Conservation (phyloP, 2,888 invertebrate species). For the Amphipoea oculea region DNA sequence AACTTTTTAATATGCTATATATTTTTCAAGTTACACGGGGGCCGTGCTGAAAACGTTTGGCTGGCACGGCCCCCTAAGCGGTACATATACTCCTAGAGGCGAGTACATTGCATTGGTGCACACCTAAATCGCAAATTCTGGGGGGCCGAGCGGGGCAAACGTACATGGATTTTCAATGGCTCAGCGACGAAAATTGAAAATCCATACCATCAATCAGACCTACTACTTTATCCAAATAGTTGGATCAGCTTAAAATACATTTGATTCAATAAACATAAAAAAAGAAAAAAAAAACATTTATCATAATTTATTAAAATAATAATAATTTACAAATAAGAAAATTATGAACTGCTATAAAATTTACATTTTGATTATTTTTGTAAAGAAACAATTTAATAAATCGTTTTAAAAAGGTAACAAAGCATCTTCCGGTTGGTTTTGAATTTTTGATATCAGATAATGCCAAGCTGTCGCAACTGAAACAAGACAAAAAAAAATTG, state of each 20-base stretch:
- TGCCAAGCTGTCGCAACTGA: constrained; percentile 90
- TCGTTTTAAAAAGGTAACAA: constrained; percentile 43
- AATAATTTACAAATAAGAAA: constrained; percentile 66
- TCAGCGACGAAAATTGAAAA: too few relatives aligned
- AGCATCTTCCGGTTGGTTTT: constrained; percentile 46
- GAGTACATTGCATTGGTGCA: too few relatives aligned
- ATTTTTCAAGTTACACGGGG: too few relatives aligned
- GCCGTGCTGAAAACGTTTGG: too few relatives aligned
- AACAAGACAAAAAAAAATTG: constrained; percentile 74
- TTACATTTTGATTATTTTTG: constrained; percentile 53
- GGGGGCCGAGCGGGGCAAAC: too few relatives aligned
- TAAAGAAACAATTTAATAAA: constrained; percentile 33
- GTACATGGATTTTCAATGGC: too few relatives aligned
- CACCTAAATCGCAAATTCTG: too few relatives aligned
- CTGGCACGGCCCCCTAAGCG: too few relatives aligned
- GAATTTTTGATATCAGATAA: constrained; percentile 79
- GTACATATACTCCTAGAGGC: too few relatives aligned
- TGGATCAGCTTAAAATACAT: constrained; percentile 28
- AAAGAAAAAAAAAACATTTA: constrained; percentile 15
- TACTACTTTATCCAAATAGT: background rate
- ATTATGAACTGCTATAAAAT: constrained; percentile 59
- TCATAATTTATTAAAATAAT: constrained; percentile 66
- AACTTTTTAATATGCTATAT: too few relatives aligned
- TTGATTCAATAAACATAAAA: constrained; percentile 41
- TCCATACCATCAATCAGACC: too few relatives aligned